Evolutionary conservation across 2,888 invertebrate species (phyloP), one percentile per base, ranked within the genome.

Genomic region (Epinotia ramella): DNA sequence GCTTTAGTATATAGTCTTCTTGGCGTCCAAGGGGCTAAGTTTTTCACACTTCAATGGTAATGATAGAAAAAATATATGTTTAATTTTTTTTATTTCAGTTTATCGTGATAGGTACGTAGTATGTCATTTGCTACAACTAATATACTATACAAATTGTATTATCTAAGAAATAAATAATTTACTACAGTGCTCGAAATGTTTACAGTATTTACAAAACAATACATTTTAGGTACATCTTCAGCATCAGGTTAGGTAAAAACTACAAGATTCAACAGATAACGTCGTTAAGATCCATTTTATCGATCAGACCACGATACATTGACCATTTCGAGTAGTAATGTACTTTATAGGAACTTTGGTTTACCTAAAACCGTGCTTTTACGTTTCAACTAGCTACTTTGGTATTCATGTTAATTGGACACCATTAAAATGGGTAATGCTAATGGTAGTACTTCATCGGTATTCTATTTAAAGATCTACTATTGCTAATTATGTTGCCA

Each of bases 111-210:
- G 86, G 85, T 89, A 89, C 88, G 83, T 84, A 85, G 86, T 88
- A 88, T 88, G 75, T 77, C 66, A 84, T 87, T 87, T 83, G 81
- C 84, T 88, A 84, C 77, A 80, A 83, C 85, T 84, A 44, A 70
- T 64, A n/a, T 65, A 65, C 84, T 86, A 82, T 87, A 90, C 88
- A 89, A 84, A 84, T 82, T 86, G 84, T 84, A 79, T 83, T 82
- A 80, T 81, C 85, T 83, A 84, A 84, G 84, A 85, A 93, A 93
- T 93, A 94, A 94, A 94, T 93, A 92, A 85, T 90, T 82, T 84
- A 90, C 88, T 60, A 75, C 49, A 88, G 86, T 86, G 88, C 85
- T 86, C 77, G 83, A 81, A 76, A 83, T 86, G 81, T 80, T 81
- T 67, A 91, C 88, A 88, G 86, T 91, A 91, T 90, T 83, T 89